Evolutionary conservation across 2,113 vertebrate species (phyloP), one percentile per base, ranked within the genome.

Genomic region (Brachirus orientalis): DNA sequence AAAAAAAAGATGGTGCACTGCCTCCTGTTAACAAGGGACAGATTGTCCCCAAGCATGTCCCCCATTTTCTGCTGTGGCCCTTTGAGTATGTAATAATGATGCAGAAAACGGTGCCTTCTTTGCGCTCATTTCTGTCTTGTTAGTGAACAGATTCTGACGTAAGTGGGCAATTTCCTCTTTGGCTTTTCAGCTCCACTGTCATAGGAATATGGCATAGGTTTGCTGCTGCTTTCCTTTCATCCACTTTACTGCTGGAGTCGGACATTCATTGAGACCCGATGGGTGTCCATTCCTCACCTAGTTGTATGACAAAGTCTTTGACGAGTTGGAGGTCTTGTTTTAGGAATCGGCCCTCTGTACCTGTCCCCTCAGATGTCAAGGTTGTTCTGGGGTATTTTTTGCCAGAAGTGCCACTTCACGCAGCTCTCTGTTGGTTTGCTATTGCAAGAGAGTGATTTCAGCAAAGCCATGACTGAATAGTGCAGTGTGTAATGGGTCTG

Each of bases 1-100:
- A 10, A n/a, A 5, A 54, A 72, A 75, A 64, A 28, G n/a, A 10
- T 3, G 0, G 56, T 33, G 79, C 22, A 12, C 61, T 75, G 67
- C 68, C 72, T 71, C 53, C 58, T 72, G 53, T 59, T 81, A 84
- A 88, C 73, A 66, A 84, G 73, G 58, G 68, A 69, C 41, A 10
- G 69, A 19, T 66, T 76, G 70, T 84, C 52, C 66, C 62, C 66
- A 55, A 72, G 66, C 72, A 46, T 67, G 73, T 61, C 78, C 72
- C 80, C 77, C 61, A 22, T 61, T 51, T 75, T 77, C 46, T 1
- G 43, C 16, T 38, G 45, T 44, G 56, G 45, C 74, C 63, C 72
- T 82, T 87, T 82, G 79, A 84, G 83, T 87, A 62, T 72, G 62
- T 72, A 70, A 86, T 83, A 72, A 75, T 56, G 68, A 86, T 62